phyloP scores from a whole-genome alignment of 2,113 vertebrate genomes.

The Etheostoma cragini region DNA sequence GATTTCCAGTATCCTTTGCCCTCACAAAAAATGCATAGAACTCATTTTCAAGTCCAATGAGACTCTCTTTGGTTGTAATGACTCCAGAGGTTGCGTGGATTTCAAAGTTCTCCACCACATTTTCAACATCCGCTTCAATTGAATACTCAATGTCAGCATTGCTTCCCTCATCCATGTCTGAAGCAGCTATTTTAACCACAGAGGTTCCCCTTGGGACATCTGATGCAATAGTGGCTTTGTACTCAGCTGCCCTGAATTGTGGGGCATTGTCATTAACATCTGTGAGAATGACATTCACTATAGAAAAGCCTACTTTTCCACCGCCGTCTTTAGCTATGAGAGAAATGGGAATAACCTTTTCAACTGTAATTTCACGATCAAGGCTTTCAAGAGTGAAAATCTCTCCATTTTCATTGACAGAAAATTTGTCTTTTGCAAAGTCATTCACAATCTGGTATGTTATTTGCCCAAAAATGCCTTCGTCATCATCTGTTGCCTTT shows the following conservation, averaged over 20 bases:
- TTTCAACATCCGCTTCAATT: slow-evolving; percentile 92
- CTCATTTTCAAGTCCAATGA: slow-evolving; percentile 95
- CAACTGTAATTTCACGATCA: slow-evolving; percentile 91
- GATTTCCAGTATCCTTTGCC: slow-evolving; percentile 92
- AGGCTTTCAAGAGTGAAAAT: slow-evolving; percentile 92
- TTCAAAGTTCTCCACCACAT: slow-evolving; percentile 94
- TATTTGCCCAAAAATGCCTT: slow-evolving; percentile 88
- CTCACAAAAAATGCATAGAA: slow-evolving; percentile 92
- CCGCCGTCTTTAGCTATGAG: slow-evolving; percentile 94
- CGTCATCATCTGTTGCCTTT: slow-evolving; percentile 90
- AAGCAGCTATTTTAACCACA: slow-evolving; percentile 90
- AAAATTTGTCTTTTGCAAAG: slow-evolving; percentile 94
- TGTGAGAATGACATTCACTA: slow-evolving; percentile 94
- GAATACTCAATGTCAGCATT: slow-evolving; percentile 93
- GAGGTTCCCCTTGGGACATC: slow-evolving; percentile 89
- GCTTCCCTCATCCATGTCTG: slow-evolving; percentile 95
- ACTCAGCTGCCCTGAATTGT: slow-evolving; percentile 91
- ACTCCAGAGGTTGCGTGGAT: slow-evolving; percentile 89
- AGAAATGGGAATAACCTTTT: slow-evolving; percentile 93
- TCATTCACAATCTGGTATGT: slow-evolving; percentile 95
- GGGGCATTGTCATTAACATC: slow-evolving; percentile 96
- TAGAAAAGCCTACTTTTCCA: slow-evolving; percentile 95
- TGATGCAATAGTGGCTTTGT: slow-evolving; percentile 91
- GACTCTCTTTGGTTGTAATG: slow-evolving; percentile 94
- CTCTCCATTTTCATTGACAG: slow-evolving; percentile 89